phyloP scores from a whole-genome alignment of 2,113 vertebrate genomes.

The Pontoporia blainvillei region DNA sequence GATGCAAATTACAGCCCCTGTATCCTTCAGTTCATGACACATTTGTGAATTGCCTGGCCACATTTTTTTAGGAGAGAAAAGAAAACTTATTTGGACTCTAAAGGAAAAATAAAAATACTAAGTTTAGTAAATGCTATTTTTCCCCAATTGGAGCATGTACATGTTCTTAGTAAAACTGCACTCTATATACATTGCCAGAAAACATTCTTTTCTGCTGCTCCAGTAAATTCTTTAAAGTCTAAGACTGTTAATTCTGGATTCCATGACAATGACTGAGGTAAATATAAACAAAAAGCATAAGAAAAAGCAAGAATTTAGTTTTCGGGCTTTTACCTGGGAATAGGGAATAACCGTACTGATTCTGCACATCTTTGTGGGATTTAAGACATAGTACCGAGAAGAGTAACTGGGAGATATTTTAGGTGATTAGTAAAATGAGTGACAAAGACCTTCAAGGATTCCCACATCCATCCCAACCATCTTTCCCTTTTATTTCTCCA shows the following conservation, averaged over 20 bases:
- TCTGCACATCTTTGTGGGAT: background rate
- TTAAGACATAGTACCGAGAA: background rate
- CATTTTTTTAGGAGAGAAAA: background rate
- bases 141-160: background rate
- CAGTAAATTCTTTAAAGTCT: background rate
- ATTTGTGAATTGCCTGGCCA: slow-evolving; percentile 2
- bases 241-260: background rate
- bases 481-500: background rate
- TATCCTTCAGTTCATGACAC: background rate
- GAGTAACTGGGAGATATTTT: background rate
- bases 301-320: background rate
- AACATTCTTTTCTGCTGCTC: background rate
- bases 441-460: background rate
- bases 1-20: slow-evolving; percentile 11
- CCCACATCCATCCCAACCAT: accelerated
- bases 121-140: background rate
- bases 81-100: slow-evolving; percentile 28
- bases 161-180: slow-evolving; percentile 6
- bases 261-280: background rate
- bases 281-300: background rate
- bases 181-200: background rate
- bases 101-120: slow-evolving; percentile 34
- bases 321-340: background rate
- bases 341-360: background rate
- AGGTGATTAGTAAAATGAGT: background rate